A percentile compares a stretch with the other conserved stretches of the same genome.
Conservation (phyloP, 2,888 invertebrate genomes). For the Cantharis lateralis region DNA sequence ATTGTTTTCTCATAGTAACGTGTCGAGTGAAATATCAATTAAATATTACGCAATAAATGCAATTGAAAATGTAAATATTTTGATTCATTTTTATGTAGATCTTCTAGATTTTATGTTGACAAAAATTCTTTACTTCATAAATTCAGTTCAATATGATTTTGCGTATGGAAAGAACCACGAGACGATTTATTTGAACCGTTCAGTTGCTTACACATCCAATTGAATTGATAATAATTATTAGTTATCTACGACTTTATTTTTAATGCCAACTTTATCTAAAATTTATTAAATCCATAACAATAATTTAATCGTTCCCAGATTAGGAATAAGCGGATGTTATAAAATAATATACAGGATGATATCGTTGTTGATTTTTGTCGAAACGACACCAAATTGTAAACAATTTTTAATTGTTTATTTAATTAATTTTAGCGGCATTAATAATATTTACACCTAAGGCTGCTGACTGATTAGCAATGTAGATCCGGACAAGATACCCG, state of each 20-base stretch:
- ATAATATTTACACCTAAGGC: too few relatives aligned
- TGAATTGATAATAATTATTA: not conserved
- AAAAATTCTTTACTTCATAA: not conserved
- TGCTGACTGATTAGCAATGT: too few relatives aligned
- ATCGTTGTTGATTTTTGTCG: not conserved
- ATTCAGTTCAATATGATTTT: not conserved
- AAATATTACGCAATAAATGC: not conserved
- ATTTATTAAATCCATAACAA: not conserved
- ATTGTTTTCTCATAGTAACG: slow-evolving; percentile 11
- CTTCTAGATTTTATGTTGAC: not conserved
- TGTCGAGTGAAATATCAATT: slow-evolving; percentile 1
- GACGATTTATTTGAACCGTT: not conserved
- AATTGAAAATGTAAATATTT: not conserved
- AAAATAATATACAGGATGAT: not conserved
- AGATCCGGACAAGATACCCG: too few relatives aligned
- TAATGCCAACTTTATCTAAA: not conserved
- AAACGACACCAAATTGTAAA: not conserved
- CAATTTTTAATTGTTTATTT: not conserved
- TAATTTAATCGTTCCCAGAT: not conserved
- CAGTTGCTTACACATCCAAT: not conserved
- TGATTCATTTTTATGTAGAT: not conserved
- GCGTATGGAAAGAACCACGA: not conserved
- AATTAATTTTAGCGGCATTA: too few relatives aligned
- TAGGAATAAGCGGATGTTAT: not conserved
- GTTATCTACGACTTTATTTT: not conserved